Percentiles rank a stretch among this genome's conserved stretches.
These are phyloP conservation scores for Nemoura dubitans DNA, from an alignment of 2,888 invertebrate species.

Conservation along the genomic window DNA sequence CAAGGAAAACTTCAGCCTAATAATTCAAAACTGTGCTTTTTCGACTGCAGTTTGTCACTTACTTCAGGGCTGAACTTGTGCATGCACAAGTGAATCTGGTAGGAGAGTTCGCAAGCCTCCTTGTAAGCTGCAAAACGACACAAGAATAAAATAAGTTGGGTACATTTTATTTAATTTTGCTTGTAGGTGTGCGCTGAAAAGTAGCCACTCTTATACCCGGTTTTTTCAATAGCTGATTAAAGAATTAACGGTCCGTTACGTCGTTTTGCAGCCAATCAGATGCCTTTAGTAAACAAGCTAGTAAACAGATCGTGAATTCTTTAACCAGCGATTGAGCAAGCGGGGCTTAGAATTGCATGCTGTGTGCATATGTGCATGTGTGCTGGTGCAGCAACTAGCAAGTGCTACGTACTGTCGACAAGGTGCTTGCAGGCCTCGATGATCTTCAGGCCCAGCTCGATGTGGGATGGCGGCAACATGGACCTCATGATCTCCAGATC, in stretches of 20 bases:
- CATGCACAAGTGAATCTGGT: constrained; percentile 28
- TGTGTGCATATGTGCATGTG: too few species aligned
- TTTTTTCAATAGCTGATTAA: too few species aligned
- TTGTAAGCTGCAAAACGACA: neutral
- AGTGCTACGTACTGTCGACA: neutral
- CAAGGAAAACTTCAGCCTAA: neutral
- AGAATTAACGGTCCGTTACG: too few species aligned
- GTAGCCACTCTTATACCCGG: too few species aligned
- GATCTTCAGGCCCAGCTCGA: constrained; percentile 13
- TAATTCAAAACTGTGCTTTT: too few species aligned
- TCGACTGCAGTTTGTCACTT: neutral
- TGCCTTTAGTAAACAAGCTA: too few species aligned
- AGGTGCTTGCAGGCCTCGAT: constrained; percentile 23
- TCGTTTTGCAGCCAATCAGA: too few species aligned
- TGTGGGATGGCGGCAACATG: constrained; percentile 55
- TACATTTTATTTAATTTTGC: neutral
- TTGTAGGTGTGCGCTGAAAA: too few species aligned
- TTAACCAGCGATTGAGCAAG: too few species aligned
- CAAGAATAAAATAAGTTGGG: neutral
- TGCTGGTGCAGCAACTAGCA: too few species aligned
- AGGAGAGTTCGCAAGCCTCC: constrained; percentile 22
- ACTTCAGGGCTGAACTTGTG: constrained; percentile 35
- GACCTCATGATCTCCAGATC: constrained; percentile 59
- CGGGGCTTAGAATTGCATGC: too few species aligned
- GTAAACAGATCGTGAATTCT: too few species aligned